Conservation (phyloP, 1,140 invertebrate species). For the Zaprionus vittiger region DNA sequence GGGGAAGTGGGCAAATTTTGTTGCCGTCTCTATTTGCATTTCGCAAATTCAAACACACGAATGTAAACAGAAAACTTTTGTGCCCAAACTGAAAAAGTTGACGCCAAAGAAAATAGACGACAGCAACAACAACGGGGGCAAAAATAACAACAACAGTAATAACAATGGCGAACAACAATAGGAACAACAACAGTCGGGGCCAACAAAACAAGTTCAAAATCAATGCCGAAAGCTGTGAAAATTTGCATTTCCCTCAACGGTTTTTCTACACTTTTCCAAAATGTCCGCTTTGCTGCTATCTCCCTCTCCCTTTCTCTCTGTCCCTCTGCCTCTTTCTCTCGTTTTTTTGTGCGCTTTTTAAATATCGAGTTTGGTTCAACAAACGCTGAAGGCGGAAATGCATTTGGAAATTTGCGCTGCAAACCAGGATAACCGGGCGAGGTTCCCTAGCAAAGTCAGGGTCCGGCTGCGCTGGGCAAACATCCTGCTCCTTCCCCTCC, state of each 20-base stretch:
- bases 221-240: constrained; percentile 75
- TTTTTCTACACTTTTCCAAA: constrained; percentile 54
- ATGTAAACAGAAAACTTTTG: constrained; percentile 68
- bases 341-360: constrained; percentile 48
- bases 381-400: constrained; percentile 72
- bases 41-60: constrained; percentile 71
- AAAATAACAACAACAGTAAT: constrained; percentile 17
- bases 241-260: constrained; percentile 72
- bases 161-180: constrained; percentile 2
- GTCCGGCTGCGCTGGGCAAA: constrained; percentile 55
- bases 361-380: constrained; percentile 68
- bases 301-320: no score
- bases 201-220: constrained; percentile 63
- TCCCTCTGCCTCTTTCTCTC: constrained; percentile 11
- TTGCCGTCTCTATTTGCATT: constrained; percentile 66
- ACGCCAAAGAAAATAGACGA: constrained; percentile 60
- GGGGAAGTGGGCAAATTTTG: constrained; percentile 24
- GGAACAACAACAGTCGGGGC: constrained; percentile 5
- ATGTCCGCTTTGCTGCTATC: constrained; percentile 18
- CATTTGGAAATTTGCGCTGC: constrained; percentile 56
- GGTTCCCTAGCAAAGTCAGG: constrained; percentile 45
- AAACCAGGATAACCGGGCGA: constrained; percentile 30
- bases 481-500: neutral
- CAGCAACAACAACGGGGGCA: constrained; percentile 12
- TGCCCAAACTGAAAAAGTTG: constrained; percentile 59